Conservation (phyloP, 2,113 vertebrate genomes). For the Pterophyllum scalare region DNA sequence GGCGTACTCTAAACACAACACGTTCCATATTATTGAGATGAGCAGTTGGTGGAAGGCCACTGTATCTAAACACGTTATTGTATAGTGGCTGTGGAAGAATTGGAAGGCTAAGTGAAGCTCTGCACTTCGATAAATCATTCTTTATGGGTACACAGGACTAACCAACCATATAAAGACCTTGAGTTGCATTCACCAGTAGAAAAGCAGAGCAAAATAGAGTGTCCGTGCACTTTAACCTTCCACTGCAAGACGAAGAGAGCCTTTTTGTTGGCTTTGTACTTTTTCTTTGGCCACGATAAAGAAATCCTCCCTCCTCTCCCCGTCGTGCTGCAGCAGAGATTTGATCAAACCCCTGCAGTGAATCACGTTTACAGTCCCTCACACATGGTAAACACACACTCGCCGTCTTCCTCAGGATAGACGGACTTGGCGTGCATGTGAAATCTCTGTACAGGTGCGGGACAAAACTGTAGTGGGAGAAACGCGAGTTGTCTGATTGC, state of each 20-base stretch:
- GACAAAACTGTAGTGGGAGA: constrained; percentile 11
- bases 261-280: constrained; percentile 7
- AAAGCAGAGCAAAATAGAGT: constrained; percentile 33
- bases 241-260: not conserved
- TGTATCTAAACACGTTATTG: constrained; percentile 36
- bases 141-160: constrained; percentile 15
- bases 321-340: constrained; percentile 81
- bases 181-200: constrained; percentile 7
- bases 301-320: not conserved
- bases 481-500: constrained; percentile 22
- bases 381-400: constrained; percentile 2
- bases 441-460: constrained; percentile 40
- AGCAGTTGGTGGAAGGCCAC: constrained; percentile 45
- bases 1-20: constrained; percentile 59
- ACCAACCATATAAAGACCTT: constrained; percentile 45
- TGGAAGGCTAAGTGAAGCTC: constrained; percentile 10
- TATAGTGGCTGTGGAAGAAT: constrained; percentile 7
- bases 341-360: constrained; percentile 59
- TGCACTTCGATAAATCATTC: constrained; percentile 36
- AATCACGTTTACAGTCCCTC: constrained; percentile 77
- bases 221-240: constrained; percentile 33
- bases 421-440: constrained; percentile 13
- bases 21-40: constrained; percentile 50
- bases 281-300: constrained; percentile 18
- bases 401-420: constrained; percentile 10